Percentiles rank a stretch among this genome's conserved stretches.
Conservation (phyloP, 2,888 invertebrate genomes). For the Melanchra persicariae region DNA sequence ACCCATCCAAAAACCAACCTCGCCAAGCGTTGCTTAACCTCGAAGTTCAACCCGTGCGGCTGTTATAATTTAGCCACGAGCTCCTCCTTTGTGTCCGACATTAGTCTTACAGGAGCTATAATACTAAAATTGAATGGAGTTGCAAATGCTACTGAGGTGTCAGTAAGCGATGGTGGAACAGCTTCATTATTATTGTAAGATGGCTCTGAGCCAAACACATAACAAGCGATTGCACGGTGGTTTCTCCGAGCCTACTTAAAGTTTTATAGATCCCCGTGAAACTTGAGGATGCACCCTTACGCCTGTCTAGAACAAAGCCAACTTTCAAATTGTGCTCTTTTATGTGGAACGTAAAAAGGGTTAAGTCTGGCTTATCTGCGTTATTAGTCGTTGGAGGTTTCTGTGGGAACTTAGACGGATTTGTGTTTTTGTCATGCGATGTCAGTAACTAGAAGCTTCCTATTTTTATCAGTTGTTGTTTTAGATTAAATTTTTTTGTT, state of each 20-base stretch:
- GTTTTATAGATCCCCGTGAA: conserved; percentile 2
- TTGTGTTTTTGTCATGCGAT: conserved; percentile 24
- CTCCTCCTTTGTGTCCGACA: too few relatives aligned
- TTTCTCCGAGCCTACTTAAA: neutral
- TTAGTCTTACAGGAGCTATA: neutral
- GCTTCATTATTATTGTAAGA: conserved; percentile 32
- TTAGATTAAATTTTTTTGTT: too few relatives aligned
- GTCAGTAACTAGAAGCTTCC: neutral
- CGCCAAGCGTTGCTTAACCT: too few relatives aligned
- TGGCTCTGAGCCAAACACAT: conserved; percentile 11
- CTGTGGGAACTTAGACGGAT: neutral
- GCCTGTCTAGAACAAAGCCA: conserved; percentile 52
- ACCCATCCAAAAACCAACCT: too few relatives aligned
- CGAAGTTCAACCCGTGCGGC: too few relatives aligned
- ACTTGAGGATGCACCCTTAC: conserved; percentile 58
- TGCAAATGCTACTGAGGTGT: conserved; percentile 10
- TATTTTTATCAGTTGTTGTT: neutral
- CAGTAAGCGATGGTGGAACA: conserved; percentile 20
- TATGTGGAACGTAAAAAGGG: conserved; percentile 53
- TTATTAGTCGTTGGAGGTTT: conserved; percentile 17
- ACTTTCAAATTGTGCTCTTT: conserved; percentile 51
- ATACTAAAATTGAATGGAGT: conserved; percentile 16
- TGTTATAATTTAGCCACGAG: too few relatives aligned
- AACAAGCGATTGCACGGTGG: neutral
- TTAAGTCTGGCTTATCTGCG: conserved; percentile 47